Percentiles rank a stretch among this genome's conserved stretches.
Conservation (phyloP, 2,888 invertebrate species). For the Epinotia ramella region DNA sequence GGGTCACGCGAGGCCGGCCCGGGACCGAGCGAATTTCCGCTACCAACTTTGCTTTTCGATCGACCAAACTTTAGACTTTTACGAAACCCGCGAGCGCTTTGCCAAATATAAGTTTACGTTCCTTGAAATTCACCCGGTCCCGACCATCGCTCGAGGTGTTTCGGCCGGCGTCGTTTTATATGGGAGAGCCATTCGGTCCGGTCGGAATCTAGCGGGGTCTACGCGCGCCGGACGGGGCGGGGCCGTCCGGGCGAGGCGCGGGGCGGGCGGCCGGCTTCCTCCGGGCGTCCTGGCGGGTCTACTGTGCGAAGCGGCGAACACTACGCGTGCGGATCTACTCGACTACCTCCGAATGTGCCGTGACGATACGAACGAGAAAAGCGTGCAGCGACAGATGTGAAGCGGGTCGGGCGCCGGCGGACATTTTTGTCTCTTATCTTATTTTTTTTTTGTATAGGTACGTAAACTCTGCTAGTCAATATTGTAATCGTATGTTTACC, state of each 20-base stretch:
- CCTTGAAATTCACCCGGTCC: slow-evolving; percentile 33
- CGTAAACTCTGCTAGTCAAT: not conserved
- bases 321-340: slow-evolving; percentile 12
- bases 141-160: slow-evolving; percentile 9
- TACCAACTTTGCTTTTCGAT: not conserved
- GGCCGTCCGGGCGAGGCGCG: slow-evolving; percentile 18
- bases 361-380: not conserved
- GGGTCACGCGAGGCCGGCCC: slow-evolving; percentile 41
- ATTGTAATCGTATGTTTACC: slow-evolving; percentile 2
- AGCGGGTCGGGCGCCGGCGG: slow-evolving; percentile 22
- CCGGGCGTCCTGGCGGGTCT: slow-evolving; percentile 47
- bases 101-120: not conserved
- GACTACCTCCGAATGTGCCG: not conserved
- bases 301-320: slow-evolving; percentile 23
- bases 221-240: slow-evolving; percentile 28
- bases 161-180: slow-evolving; percentile 1
- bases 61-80: not conserved
- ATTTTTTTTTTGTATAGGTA: no score
- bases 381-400: slow-evolving; percentile 25
- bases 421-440: no score
- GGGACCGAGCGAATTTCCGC: slow-evolving; percentile 30
- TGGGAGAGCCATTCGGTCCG: not conserved
- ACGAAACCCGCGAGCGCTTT: not conserved
- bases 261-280: slow-evolving; percentile 51
- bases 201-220: slow-evolving; percentile 41